Percentiles rank a stretch among this genome's conserved stretches.
phyloP scores from a whole-genome alignment of 30 jellyfish, hydroid and myxozoan species.

The Catostylus mosaicus region DNA sequence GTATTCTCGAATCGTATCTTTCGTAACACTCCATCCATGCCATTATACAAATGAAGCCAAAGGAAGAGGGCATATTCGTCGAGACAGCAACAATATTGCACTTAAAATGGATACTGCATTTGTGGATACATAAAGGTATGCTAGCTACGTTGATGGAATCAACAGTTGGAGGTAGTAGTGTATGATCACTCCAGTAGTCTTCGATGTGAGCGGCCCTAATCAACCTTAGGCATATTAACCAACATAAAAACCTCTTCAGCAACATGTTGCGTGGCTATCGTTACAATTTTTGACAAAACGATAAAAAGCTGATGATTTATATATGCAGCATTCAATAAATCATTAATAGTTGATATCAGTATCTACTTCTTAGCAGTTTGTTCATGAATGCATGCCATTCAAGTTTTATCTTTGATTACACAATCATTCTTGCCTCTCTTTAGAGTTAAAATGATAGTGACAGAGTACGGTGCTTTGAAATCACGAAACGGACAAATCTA shows the following conservation, averaged over 20 bases:
- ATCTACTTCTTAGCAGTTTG: too few relatives aligned
- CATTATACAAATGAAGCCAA: not conserved
- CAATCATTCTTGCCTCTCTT: too few relatives aligned
- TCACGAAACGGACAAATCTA: too few relatives aligned
- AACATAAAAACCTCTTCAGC: not conserved
- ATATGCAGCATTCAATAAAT: too few relatives aligned
- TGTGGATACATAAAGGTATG: not conserved
- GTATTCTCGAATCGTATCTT: not conserved
- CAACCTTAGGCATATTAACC: not conserved
- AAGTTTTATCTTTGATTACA: too few relatives aligned
- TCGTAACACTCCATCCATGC: constrained; percentile 20
- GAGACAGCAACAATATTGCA: constrained; percentile 5
- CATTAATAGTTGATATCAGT: too few relatives aligned
- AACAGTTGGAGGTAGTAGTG: not conserved
- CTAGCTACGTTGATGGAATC: not conserved
- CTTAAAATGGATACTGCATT: not conserved
- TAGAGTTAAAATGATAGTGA: too few relatives aligned
- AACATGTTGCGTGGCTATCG: too few relatives aligned
- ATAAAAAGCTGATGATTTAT: too few relatives aligned
- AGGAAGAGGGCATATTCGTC: not conserved
- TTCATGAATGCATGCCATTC: too few relatives aligned
- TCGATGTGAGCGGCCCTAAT: not conserved
- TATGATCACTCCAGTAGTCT: not conserved
- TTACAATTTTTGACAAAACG: too few relatives aligned
- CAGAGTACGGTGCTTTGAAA: too few relatives aligned